Evolutionary conservation across 2,113 vertebrate species (phyloP).

Genomic region (Anseranas semipalmata): DNA sequence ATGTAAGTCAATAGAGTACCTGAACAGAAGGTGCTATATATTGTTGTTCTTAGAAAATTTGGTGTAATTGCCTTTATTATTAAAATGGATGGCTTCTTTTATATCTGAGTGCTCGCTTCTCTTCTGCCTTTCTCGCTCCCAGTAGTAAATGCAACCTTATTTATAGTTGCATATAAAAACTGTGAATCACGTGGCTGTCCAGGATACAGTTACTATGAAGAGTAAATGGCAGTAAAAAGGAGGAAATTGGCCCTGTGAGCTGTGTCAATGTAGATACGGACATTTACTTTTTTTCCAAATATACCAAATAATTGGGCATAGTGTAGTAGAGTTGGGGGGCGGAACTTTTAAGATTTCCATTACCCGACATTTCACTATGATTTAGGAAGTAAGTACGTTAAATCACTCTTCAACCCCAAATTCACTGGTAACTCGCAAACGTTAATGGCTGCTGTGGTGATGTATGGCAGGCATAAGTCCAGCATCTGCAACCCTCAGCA

Average conservation of each 20-base stretch:
- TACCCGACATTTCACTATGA: neutral
- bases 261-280: neutral
- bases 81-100: constrained; percentile 19
- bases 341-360: neutral
- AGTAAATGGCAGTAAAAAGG: neutral
- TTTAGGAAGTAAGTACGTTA: neutral
- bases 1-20: neutral
- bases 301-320: neutral
- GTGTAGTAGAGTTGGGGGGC: neutral
- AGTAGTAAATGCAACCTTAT: neutral
- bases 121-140: neutral
- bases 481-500: neutral
- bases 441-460: neutral
- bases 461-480: neutral
- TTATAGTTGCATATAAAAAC: neutral
- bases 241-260: neutral
- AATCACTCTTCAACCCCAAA: neutral
- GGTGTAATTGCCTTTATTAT: constrained; percentile 34
- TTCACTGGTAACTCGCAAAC: neutral
- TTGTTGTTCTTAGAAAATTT: neutral
- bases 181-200: neutral
- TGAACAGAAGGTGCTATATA: constrained; percentile 8
- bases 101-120: neutral
- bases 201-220: neutral
- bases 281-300: neutral